Percentiles rank a stretch among this genome's conserved stretches.
Evolutionary conservation across 2,888 invertebrate genomes (phyloP).

Genomic region (Quadroppia sp.): DNA sequence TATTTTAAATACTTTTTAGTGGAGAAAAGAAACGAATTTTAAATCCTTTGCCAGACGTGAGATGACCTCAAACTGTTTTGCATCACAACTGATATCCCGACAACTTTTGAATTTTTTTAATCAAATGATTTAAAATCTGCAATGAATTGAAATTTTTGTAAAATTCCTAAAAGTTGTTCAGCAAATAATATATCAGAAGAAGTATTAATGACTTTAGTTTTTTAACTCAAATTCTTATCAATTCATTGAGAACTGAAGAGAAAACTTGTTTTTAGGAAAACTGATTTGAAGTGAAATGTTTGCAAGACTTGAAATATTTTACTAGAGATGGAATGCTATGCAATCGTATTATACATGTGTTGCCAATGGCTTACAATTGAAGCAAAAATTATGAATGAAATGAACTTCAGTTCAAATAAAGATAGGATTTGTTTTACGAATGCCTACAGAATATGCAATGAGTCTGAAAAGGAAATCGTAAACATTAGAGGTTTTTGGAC

Average conservation of each 20-base stretch:
- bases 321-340: slow-evolving; percentile 23
- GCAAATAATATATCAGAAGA: not conserved
- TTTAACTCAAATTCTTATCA: not conserved
- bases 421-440: not conserved
- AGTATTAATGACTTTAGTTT: not conserved
- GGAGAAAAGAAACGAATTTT: too few species aligned
- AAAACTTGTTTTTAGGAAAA: not conserved
- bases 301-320: not conserved
- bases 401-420: slow-evolving; percentile 1
- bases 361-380: not conserved
- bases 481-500: too few species aligned
- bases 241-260: not conserved
- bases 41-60: too few species aligned
- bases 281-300: not conserved
- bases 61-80: too few species aligned
- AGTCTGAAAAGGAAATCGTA: not conserved
- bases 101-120: not conserved
- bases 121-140: not conserved
- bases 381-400: slow-evolving; percentile 9
- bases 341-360: not conserved
- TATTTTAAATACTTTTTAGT: too few species aligned
- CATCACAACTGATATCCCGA: too few species aligned
- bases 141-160: not conserved
- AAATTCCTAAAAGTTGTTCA: not conserved
- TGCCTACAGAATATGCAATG: not conserved